Percentiles rank a stretch among this genome's conserved stretches.
Conservation (phyloP, 2,888 invertebrate species). For the Macrosiphum euphorbiae region DNA sequence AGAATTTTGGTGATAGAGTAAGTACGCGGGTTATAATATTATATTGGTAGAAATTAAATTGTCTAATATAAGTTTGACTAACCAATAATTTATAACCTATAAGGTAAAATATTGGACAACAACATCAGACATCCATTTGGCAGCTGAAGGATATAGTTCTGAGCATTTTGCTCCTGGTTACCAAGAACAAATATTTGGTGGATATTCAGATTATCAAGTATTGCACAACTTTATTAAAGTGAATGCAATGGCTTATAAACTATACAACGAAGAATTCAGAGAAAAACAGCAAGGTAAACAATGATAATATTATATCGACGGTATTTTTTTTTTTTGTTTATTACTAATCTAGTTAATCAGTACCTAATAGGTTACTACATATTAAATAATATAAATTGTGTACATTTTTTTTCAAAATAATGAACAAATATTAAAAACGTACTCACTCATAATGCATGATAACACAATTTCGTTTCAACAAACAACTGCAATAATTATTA, state of each 20-base stretch:
- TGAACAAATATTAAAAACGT: too few species aligned
- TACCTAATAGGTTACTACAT: too few species aligned
- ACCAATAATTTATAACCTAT: too few species aligned
- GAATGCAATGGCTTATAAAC: not conserved
- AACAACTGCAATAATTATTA: not conserved
- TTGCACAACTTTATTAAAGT: not conserved
- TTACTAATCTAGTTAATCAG: too few species aligned
- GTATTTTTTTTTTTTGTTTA: not conserved
- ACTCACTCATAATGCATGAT: too few species aligned
- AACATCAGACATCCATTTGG: not conserved
- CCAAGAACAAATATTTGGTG: not conserved
- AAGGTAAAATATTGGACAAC: conserved; percentile 32
- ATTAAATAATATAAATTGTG: not conserved
- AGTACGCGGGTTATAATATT: not conserved
- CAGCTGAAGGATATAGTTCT: conserved; percentile 14
- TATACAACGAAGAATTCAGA: not conserved
- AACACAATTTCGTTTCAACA: not conserved
- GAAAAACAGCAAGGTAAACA: not conserved
- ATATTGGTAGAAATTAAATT: too few species aligned
- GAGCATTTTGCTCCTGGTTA: not conserved
- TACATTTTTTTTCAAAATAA: not conserved
- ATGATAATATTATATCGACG: too few species aligned
- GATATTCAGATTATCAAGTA: not conserved
- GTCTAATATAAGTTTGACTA: too few species aligned
- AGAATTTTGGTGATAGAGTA: conserved; percentile 18